Evolutionary conservation across 2,113 vertebrate species (phyloP).

Genomic region (Sceloporus tristichus): DNA sequence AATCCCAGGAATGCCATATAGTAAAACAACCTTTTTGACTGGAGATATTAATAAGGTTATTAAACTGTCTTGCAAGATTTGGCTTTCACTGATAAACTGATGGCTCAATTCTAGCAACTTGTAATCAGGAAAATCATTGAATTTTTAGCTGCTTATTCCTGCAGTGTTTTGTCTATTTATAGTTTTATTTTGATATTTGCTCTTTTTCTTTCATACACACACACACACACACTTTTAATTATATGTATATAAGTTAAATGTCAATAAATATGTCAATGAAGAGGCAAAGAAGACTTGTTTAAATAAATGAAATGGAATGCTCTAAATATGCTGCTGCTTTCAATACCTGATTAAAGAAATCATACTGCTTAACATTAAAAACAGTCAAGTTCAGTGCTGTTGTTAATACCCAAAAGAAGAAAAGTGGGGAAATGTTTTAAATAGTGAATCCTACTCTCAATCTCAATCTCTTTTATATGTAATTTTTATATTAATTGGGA

Average conservation of each 20-base stretch:
- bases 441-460: too few species aligned
- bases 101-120: constrained; percentile 52
- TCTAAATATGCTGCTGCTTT: not conserved
- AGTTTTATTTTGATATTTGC: not conserved
- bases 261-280: not conserved
- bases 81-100: constrained; percentile 61
- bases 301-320: not conserved
- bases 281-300: too few species aligned
- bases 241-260: not conserved
- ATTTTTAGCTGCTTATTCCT: not conserved
- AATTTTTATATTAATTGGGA: too few species aligned
- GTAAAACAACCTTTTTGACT: constrained; percentile 62
- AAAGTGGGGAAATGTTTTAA: not conserved
- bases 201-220: not conserved
- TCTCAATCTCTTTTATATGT: too few species aligned
- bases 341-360: not conserved
- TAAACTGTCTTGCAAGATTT: constrained; percentile 62
- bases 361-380: not conserved
- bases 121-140: constrained; percentile 58
- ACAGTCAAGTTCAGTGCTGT: not conserved
- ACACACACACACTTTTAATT: too few species aligned
- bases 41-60: constrained; percentile 63
- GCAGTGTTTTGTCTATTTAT: not conserved
- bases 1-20: constrained; percentile 59
- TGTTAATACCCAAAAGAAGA: not conserved